Evolutionary conservation across 1,140 invertebrate genomes (phyloP).

Genomic region (Venustaconcha ellipsiformis): DNA sequence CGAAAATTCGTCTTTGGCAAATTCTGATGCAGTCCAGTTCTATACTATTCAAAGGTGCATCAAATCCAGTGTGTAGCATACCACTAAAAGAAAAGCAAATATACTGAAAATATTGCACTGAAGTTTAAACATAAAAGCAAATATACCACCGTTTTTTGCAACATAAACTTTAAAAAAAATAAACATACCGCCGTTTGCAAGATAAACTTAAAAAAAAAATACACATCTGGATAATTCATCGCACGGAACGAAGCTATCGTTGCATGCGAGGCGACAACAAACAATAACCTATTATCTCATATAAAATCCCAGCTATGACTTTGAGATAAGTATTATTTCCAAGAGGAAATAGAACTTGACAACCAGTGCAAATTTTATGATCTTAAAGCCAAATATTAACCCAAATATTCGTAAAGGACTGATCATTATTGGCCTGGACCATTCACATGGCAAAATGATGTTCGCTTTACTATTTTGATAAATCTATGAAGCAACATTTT

Average conservation of each 20-base stretch:
- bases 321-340: too few species aligned
- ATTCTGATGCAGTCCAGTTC: conserved; percentile 50
- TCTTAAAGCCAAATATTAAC: neutral
- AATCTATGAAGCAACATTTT: neutral
- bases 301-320: too few species aligned
- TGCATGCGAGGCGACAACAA: too few species aligned
- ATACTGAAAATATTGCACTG: neutral
- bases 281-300: too few species aligned
- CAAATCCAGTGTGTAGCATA: conserved; percentile 59
- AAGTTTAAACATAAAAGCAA: neutral
- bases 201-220: neutral
- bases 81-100: conserved; percentile 39
- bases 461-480: neutral
- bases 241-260: too few species aligned
- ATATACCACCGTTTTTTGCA: neutral
- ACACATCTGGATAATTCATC: too few species aligned
- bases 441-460: neutral
- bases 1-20: conserved; percentile 39
- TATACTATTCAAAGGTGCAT: conserved; percentile 42
- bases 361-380: neutral
- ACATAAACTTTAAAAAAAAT: neutral
- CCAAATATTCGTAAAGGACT: neutral
- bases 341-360: neutral
- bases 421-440: neutral
- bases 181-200: neutral